Evolutionary conservation across 1,140 invertebrate species (phyloP), one percentile per base, ranked within the genome.

Genomic region (Drosophila arizonae): DNA sequence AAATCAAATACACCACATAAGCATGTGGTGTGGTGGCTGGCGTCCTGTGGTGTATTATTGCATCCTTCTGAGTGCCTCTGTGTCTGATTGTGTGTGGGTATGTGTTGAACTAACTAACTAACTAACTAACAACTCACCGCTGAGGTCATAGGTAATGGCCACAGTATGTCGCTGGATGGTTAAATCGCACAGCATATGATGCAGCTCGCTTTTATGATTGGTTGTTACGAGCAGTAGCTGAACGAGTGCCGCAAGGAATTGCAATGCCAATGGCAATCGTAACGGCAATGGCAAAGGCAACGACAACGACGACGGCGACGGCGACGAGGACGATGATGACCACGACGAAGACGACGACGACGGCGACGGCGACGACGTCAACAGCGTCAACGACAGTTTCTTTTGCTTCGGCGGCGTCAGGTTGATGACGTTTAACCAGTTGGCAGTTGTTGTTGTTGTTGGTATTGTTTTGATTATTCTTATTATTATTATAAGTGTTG

Each of bases 171-270:
- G 76, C 72, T 78, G 68, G 76, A 72, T 72, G 50, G 72, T 62
- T 72, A 78, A 78, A 78, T 70, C 72, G 72, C 76, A 69, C 76
- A 78, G 76, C 76, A 78, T 78, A 78, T 78, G 76, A 78, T 67
- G 72, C 72, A 78, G 76, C 66, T 78, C 76, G 72, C 72, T 78
- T 62, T 78, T 66, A 21, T 63, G 66, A 36, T 76, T 66, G 45
- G 72, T 78, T 78, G 66, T 75, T 46, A 78, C 76, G 72, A 78
- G 76, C 72, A 72, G 72, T 10, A 72, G 67, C 45, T 75, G 72
- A 77, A 78, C 62, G 72, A 76, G 68, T 54, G 72, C 63, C 56
- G 67, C 72, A 46, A 78, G 67, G 56, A 76, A 76, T 76, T 72
- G 57, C 30, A 76, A 75, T 54, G 55, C 66, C 67, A 67, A 70